These are phyloP conservation scores for Volucella inflata DNA, from an alignment of 2,888 invertebrate species.

Conservation along the genomic window DNA sequence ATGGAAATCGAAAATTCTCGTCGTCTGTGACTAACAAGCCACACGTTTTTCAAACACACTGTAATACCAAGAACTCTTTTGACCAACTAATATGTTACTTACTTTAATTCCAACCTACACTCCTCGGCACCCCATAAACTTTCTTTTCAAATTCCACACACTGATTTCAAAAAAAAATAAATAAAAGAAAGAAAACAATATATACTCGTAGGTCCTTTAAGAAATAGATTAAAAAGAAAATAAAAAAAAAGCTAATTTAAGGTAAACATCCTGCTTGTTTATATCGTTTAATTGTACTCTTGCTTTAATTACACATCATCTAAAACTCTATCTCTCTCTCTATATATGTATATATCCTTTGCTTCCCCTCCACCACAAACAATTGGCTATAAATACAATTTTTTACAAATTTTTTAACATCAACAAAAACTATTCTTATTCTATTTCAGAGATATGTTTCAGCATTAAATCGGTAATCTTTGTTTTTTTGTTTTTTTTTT, in stretches of 20 bases:
- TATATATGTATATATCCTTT: not conserved
- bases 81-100: too few relatives aligned
- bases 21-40: too few relatives aligned
- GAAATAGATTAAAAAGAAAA: too few relatives aligned
- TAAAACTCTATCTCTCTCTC: not conserved
- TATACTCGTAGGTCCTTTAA: too few relatives aligned
- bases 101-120: too few relatives aligned
- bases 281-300: not conserved
- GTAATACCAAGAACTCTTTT: too few relatives aligned
- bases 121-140: too few relatives aligned
- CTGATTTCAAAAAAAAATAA: too few relatives aligned
- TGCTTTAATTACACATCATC: slow-evolving; percentile 8
- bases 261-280: slow-evolving; percentile 32
- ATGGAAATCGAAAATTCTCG: too few relatives aligned
- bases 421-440: slow-evolving; percentile 60
- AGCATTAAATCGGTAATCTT: slow-evolving; percentile 74
- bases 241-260: not conserved
- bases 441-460: slow-evolving; percentile 76
- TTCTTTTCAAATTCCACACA: too few relatives aligned
- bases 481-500: slow-evolving; percentile 24
- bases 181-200: too few relatives aligned
- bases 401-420: slow-evolving; percentile 41
- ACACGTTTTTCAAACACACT: too few relatives aligned
- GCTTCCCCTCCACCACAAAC: not conserved
- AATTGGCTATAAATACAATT: slow-evolving; percentile 52